Evolutionary conservation across 64 coral and sea anemone species (phyloP).

Genomic region (Stichodactyla mertensii): DNA sequence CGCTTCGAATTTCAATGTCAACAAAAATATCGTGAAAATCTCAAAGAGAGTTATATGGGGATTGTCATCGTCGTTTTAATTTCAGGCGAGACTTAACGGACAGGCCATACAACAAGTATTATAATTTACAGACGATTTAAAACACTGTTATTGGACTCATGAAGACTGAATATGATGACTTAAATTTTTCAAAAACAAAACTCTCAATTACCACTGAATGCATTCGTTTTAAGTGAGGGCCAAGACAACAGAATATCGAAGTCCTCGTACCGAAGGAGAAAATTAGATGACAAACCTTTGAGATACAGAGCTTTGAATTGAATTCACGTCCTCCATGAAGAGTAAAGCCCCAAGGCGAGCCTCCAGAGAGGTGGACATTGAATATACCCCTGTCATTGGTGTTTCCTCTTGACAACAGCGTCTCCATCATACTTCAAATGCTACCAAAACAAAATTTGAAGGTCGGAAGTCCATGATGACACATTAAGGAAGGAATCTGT

Average conservation of each 20-base stretch:
- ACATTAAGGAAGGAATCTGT: background rate
- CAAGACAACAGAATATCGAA: background rate
- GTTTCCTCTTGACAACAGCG: conserved; percentile 7
- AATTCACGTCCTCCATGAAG: conserved; percentile 87
- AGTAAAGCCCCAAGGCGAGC: conserved; percentile 89
- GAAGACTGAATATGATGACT: background rate
- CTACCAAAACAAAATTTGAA: background rate
- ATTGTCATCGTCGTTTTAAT: background rate
- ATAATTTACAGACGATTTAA: background rate
- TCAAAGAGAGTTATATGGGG: background rate
- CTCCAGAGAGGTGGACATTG: conserved; percentile 66
- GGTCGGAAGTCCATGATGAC: background rate
- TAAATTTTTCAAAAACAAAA: background rate
- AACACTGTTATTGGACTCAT: background rate
- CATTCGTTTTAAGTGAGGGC: background rate
- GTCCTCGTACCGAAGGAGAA: background rate
- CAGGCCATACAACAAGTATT: background rate
- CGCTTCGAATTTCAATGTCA: background rate
- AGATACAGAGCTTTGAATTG: conserved; percentile 65
- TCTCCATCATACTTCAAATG: conserved; percentile 50
- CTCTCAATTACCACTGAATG: background rate
- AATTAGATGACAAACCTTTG: conserved; percentile 60
- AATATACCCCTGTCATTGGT: conserved; percentile 44
- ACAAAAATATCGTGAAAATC: background rate
- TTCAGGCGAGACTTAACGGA: background rate